Percentiles rank a stretch among this genome's conserved stretches.
phyloP scores from a whole-genome alignment of 2,888 invertebrate genomes.

The Apeira syringaria region DNA sequence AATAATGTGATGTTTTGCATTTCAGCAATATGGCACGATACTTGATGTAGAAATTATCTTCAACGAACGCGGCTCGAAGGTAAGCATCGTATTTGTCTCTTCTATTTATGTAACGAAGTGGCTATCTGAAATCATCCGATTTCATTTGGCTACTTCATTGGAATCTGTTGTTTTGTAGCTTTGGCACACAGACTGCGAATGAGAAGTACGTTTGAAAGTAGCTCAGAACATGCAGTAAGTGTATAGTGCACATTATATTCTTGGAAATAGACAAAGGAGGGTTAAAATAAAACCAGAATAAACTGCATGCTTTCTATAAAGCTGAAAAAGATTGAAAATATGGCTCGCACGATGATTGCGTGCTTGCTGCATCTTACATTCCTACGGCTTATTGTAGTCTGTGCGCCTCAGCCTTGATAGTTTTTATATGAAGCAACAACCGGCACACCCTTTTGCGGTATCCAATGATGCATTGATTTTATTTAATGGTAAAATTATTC shows the following conservation, averaged over 20 bases:
- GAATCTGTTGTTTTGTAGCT: conserved; percentile 29
- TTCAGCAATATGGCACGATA: conserved; percentile 99
- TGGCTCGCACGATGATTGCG: neutral
- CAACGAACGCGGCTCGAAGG: conserved; percentile 99
- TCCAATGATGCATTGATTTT: neutral
- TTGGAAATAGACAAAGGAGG: neutral
- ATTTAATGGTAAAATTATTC: neutral
- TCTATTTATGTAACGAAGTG: conserved; percentile 41
- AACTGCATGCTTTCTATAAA: neutral
- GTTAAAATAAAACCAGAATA: no score
- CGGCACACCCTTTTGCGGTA: neutral
- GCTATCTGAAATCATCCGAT: conserved; percentile 67
- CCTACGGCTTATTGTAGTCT: conserved; percentile 13
- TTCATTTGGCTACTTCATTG: conserved; percentile 56
- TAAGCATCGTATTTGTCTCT: conserved; percentile 83
- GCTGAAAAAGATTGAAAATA: neutral
- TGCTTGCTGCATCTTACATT: neutral
- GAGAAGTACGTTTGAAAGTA: conserved; percentile 12
- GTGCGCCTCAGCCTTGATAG: conserved; percentile 15
- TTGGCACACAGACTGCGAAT: conserved; percentile 23
- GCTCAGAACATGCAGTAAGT: conserved; percentile 2
- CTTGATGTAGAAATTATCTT: conserved; percentile 99
- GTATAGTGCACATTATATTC: neutral
- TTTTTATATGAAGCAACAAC: conserved; percentile 22
- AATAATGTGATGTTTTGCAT: conserved; percentile 70